Percentiles rank a stretch among this genome's conserved stretches.
phyloP scores from a whole-genome alignment of 2,888 invertebrate genomes.

The Prosapia bicincta region DNA sequence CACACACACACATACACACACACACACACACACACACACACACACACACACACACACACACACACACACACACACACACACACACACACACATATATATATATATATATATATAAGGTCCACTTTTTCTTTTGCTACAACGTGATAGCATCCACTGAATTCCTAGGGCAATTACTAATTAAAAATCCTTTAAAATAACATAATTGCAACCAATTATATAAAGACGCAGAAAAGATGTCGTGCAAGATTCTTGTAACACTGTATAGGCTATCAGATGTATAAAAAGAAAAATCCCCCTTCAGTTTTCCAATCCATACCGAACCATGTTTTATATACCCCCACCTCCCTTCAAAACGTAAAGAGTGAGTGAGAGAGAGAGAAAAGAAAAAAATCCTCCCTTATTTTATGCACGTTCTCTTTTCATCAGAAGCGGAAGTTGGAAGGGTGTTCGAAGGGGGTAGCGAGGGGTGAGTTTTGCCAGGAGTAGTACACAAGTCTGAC shows the following conservation, averaged over 20 bases:
- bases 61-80: too few relatives aligned
- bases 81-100: too few relatives aligned
- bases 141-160: too few relatives aligned
- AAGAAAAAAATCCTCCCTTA: constrained; percentile 30
- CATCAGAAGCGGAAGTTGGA: constrained; percentile 29
- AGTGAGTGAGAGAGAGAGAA: neutral
- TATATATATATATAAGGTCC: too few relatives aligned
- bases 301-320: constrained; percentile 20
- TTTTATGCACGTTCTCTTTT: constrained; percentile 31
- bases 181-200: too few relatives aligned
- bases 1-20: too few relatives aligned
- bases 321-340: constrained; percentile 21
- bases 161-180: too few relatives aligned
- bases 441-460: constrained; percentile 4
- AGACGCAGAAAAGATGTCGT: too few relatives aligned
- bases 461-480: neutral
- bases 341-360: constrained; percentile 7
- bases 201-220: too few relatives aligned
- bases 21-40: too few relatives aligned
- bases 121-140: too few relatives aligned
- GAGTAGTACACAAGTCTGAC: neutral
- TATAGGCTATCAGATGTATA: constrained; percentile 8
- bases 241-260: neutral
- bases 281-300: constrained; percentile 8
- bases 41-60: too few relatives aligned